A percentile compares a stretch with the other conserved stretches of the same genome.
phyloP scores from a whole-genome alignment of 1,140 invertebrate species.

The Pararge aegeria region DNA sequence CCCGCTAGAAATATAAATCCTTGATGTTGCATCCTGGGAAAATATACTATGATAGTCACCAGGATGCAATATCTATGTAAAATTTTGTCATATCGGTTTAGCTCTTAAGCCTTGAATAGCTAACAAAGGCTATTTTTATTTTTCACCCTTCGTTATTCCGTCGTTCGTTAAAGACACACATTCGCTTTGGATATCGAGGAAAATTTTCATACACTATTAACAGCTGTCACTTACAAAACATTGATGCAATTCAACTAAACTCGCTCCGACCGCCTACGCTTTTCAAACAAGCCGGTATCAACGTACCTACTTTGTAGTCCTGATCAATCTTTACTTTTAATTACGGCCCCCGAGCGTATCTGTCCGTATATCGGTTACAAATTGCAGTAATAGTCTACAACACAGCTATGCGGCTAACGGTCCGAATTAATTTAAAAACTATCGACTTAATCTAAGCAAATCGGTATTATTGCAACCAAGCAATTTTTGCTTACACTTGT shows the following conservation, averaged over 20 bases:
- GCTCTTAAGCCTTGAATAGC: too few relatives aligned
- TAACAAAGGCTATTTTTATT: too few relatives aligned
- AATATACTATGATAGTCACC: too few relatives aligned
- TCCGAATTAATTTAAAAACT: background rate
- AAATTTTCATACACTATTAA: background rate
- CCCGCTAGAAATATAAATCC: too few relatives aligned
- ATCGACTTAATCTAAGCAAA: background rate
- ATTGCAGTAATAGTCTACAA: constrained; percentile 3
- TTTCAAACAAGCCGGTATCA: background rate
- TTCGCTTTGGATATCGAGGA: background rate
- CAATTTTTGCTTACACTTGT: too few relatives aligned
- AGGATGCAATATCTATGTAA: too few relatives aligned
- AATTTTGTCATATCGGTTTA: too few relatives aligned
- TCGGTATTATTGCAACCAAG: background rate
- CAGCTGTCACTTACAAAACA: constrained; percentile 13
- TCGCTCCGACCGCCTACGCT: constrained; percentile 14
- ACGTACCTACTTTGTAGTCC: constrained; percentile 1
- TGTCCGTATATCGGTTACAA: constrained; percentile 22
- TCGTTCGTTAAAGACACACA: too few relatives aligned
- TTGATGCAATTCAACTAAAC: constrained; percentile 16
- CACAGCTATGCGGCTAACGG: background rate
- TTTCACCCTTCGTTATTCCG: too few relatives aligned
- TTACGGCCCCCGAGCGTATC: constrained; percentile 13
- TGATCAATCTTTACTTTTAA: constrained; percentile 24
- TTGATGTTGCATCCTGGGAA: too few relatives aligned